Conservation (phyloP, 2,113 vertebrate genomes). For the Apodemus sylvaticus region DNA sequence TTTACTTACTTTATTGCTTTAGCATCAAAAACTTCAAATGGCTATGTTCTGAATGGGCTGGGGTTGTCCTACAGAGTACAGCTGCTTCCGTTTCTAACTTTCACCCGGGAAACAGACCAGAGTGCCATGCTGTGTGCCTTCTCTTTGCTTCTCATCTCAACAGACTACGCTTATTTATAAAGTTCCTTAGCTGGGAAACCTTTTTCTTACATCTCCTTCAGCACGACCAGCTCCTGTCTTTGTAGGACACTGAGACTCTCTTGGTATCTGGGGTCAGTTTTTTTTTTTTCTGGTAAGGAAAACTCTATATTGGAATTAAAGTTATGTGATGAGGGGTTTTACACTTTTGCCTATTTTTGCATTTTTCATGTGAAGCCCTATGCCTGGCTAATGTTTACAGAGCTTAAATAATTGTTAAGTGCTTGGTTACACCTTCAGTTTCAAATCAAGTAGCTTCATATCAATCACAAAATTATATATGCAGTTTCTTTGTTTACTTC, state of each 20-base stretch:
- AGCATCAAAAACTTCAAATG: background rate
- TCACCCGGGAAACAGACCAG: background rate
- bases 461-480: constrained; percentile 5
- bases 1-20: background rate
- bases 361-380: background rate
- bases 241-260: background rate
- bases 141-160: background rate
- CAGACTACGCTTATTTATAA: background rate
- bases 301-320: constrained; percentile 1
- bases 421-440: background rate
- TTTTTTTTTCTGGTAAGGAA: constrained; percentile 2
- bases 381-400: background rate
- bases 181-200: background rate
- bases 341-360: background rate
- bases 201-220: background rate
- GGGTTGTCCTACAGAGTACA: no score
- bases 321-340: constrained; percentile 6
- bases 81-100: background rate
- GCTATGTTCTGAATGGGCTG: background rate
- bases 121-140: background rate
- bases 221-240: background rate
- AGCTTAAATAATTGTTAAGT: background rate
- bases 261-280: background rate
- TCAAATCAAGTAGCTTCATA: constrained; percentile 10
- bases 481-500: background rate